Conservation (phyloP, 2,113 vertebrate genomes). For the Atlantisia rogersi region DNA sequence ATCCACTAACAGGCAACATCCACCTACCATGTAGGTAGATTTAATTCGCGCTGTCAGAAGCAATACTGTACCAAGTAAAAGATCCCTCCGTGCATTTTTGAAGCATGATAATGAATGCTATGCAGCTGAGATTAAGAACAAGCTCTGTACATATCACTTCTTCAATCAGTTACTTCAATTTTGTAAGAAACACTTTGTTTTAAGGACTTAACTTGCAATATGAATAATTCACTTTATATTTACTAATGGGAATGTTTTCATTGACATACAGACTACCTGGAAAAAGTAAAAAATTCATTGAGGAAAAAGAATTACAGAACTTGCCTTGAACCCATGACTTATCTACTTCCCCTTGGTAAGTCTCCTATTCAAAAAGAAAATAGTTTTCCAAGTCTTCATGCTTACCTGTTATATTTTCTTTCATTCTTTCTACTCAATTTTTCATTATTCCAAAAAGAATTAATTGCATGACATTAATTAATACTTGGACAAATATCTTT, state of each 20-base stretch:
- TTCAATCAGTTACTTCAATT: not conserved
- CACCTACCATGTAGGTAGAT: not conserved
- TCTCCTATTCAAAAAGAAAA: not conserved
- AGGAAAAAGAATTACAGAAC: not conserved
- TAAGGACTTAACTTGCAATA: not conserved
- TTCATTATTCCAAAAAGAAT: not conserved
- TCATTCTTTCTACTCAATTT: not conserved
- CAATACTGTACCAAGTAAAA: not conserved
- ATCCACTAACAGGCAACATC: not conserved
- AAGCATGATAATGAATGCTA: not conserved
- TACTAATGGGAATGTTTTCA: not conserved
- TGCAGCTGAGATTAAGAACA: not conserved
- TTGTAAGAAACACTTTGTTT: not conserved
- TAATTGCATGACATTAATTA: not conserved
- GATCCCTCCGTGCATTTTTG: not conserved
- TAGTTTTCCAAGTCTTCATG: not conserved
- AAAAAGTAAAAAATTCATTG: not conserved
- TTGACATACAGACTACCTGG: not conserved
- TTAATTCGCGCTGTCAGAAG: not conserved
- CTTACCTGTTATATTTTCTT: not conserved
- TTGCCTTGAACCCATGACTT: not conserved
- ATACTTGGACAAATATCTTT: not conserved
- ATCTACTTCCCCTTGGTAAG: not conserved
- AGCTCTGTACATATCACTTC: not conserved
- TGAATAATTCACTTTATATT: not conserved